phyloP scores from a whole-genome alignment of 2,797 vertebrate species.

The Coracias cyanogaster region DNA sequence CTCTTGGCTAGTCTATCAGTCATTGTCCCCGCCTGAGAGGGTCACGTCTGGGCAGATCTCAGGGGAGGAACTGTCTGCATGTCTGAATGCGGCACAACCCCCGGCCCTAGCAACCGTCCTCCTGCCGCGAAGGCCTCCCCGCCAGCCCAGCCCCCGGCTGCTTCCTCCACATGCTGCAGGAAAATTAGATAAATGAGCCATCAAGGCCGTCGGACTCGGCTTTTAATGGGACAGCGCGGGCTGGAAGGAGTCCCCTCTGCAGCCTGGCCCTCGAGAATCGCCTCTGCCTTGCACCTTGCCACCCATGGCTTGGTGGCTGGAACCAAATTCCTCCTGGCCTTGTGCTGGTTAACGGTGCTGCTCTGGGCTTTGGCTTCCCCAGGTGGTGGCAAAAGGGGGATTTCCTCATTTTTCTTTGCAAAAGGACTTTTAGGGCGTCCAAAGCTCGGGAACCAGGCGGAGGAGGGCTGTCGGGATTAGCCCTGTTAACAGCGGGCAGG shows the following conservation, averaged over 20 bases:
- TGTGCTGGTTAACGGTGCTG: background rate
- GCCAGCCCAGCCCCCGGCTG: background rate
- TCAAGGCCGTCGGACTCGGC: background rate
- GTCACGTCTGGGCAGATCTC: slow-evolving; percentile 88
- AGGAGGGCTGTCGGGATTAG: background rate
- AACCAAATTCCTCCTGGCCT: background rate
- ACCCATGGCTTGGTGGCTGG: fast-evolving
- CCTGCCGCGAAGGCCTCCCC: slow-evolving; percentile 46
- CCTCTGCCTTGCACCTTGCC: background rate
- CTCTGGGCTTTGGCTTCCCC: background rate
- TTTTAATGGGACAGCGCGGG: background rate
- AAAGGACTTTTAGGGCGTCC: background rate
- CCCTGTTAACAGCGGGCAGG: background rate
- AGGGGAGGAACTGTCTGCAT: slow-evolving; percentile 76
- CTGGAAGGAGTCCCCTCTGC: background rate
- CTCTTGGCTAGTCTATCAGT: slow-evolving; percentile 20
- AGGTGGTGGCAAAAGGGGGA: background rate
- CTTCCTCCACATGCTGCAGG: background rate
- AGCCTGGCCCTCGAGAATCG: background rate
- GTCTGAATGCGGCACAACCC: slow-evolving; percentile 77
- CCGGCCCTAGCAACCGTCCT: slow-evolving; percentile 78
- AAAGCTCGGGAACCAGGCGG: fast-evolving
- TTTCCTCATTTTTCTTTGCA: fast-evolving
- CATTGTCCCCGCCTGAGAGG: slow-evolving; percentile 72
- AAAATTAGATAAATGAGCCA: slow-evolving; percentile 17